A percentile compares a stretch with the other conserved stretches of the same genome.
Conservation (phyloP, 2,797 vertebrate species). For the Erpetoichthys calabaricus region DNA sequence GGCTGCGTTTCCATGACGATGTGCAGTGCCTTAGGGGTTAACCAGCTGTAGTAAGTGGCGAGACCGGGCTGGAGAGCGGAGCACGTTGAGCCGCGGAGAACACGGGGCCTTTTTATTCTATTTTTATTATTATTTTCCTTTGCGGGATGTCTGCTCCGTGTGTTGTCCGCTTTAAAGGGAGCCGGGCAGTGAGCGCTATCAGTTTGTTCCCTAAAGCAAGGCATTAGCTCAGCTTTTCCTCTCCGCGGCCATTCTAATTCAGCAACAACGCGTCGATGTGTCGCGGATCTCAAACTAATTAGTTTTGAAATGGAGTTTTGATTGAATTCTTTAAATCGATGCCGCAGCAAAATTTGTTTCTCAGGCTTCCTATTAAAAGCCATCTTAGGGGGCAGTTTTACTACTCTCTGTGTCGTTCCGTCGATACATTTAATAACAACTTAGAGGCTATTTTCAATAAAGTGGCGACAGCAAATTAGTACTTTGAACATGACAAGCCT, state of each 20-base stretch:
- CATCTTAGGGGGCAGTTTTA: constrained; percentile 78
- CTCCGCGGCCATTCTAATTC: constrained; percentile 54
- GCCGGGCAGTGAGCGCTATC: not conserved
- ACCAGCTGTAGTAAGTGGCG: not conserved
- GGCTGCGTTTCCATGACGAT: not conserved
- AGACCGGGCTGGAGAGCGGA: no score
- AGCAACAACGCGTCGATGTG: constrained; percentile 74
- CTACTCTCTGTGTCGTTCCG: constrained; percentile 71
- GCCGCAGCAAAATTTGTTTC: constrained; percentile 95
- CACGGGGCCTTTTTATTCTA: no score
- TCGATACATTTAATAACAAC: constrained; percentile 83
- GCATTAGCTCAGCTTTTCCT: constrained; percentile 47
- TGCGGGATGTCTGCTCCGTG: no score
- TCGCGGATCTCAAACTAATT: constrained; percentile 96
- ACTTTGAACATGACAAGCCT: constrained; percentile 70
- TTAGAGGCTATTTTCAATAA: constrained; percentile 77
- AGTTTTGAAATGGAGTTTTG: constrained; percentile 99
- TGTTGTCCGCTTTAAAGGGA: not conserved
- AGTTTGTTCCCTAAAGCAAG: constrained; percentile 15
- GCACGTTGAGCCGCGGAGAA: no score
- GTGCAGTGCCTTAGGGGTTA: not conserved
- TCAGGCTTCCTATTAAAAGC: constrained; percentile 79
- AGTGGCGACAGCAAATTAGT: constrained; percentile 72
- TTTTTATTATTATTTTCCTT: no score
- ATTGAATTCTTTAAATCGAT: constrained; percentile 98